phyloP scores from a whole-genome alignment of 2,888 invertebrate species.

The Caenorhabditis uteleia region DNA sequence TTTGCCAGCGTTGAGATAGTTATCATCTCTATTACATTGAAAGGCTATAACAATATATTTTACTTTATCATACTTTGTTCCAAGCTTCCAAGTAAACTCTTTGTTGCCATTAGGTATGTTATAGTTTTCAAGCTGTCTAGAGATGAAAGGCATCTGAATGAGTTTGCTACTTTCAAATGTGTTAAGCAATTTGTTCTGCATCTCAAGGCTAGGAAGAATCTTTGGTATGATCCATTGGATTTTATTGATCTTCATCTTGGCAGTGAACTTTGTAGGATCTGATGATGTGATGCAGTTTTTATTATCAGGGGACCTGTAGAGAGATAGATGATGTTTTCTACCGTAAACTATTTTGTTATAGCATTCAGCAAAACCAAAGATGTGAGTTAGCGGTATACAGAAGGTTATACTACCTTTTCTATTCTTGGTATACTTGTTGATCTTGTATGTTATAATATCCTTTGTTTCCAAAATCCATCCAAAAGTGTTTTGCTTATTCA shows the following conservation, averaged over 20 bases:
- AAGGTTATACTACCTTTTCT: slow-evolving; percentile 50
- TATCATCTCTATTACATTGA: slow-evolving; percentile 49
- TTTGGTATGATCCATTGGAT: slow-evolving; percentile 58
- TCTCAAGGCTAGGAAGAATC: slow-evolving; percentile 50
- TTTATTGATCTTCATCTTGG: slow-evolving; percentile 50
- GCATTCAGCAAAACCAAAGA: slow-evolving; percentile 57
- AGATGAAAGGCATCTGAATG: slow-evolving; percentile 49
- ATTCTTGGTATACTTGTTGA: slow-evolving; percentile 50
- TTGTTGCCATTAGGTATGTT: slow-evolving; percentile 54
- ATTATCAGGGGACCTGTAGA: slow-evolving; percentile 53
- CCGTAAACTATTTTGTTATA: slow-evolving; percentile 55
- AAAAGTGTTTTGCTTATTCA: slow-evolving; percentile 56
- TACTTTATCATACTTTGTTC: slow-evolving; percentile 57
- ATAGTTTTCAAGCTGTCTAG: slow-evolving; percentile 56
- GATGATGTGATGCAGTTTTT: slow-evolving; percentile 42
- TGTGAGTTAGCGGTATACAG: slow-evolving; percentile 51
- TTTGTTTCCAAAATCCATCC: slow-evolving; percentile 50
- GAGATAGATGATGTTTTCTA: slow-evolving; percentile 45
- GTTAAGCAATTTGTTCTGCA: slow-evolving; percentile 53
- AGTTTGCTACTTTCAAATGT: slow-evolving; percentile 45
- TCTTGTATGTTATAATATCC: slow-evolving; percentile 46
- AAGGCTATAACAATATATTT: slow-evolving; percentile 49
- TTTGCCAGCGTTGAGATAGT: slow-evolving; percentile 49
- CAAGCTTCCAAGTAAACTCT: slow-evolving; percentile 58
- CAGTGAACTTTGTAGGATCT: slow-evolving; percentile 42